A percentile compares a stretch with the other conserved stretches of the same genome.
These are phyloP conservation scores for Syngnathus acus DNA, from an alignment of 2,797 vertebrate genomes.

Conservation along the genomic window DNA sequence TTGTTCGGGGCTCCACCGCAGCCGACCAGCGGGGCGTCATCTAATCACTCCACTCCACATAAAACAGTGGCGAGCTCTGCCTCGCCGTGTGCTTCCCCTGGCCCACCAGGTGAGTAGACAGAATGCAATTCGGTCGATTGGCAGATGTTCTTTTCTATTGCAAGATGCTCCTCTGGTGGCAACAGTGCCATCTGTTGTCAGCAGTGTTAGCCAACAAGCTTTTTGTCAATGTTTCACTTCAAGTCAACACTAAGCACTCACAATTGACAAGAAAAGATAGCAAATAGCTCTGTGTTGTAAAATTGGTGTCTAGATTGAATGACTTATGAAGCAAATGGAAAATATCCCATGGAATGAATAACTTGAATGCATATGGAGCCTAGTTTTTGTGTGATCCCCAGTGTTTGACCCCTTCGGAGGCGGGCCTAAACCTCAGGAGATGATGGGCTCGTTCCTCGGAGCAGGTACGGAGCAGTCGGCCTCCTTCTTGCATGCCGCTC, in stretches of 20 bases:
- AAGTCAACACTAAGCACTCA: background rate
- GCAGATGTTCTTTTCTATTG: background rate
- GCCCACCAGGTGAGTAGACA: slow-evolving; percentile 53
- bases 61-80: slow-evolving; percentile 72
- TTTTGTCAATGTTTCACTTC: background rate
- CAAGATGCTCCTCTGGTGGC: background rate
- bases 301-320: background rate
- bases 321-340: background rate
- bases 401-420: slow-evolving; percentile 86
- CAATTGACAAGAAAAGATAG: background rate
- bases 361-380: background rate
- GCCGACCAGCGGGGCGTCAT: slow-evolving; percentile 71
- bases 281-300: background rate
- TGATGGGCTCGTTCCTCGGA: slow-evolving; percentile 86
- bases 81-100: slow-evolving; percentile 81
- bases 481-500: slow-evolving; percentile 85
- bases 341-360: background rate
- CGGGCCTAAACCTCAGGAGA: slow-evolving; percentile 80
- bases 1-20: slow-evolving; percentile 79
- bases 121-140: background rate
- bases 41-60: slow-evolving; percentile 86
- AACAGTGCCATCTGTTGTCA: background rate
- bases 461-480: slow-evolving; percentile 78
- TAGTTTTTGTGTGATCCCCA: slow-evolving; percentile 16
- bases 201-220: background rate